phyloP scores from a whole-genome alignment of 2,113 vertebrate species.

The Halichoeres trimaculatus region DNA sequence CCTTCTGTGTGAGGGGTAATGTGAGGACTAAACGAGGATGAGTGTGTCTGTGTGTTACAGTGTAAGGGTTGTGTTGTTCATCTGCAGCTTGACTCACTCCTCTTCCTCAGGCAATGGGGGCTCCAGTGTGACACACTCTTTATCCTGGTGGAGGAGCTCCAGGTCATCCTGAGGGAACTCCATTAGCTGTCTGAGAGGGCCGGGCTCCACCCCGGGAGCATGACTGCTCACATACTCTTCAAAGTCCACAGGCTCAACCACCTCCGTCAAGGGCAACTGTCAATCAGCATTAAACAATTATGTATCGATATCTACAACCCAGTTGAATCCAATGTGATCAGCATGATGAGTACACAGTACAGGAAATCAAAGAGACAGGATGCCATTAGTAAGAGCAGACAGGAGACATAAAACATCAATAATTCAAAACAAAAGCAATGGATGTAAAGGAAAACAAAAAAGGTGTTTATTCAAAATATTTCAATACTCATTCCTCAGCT shows the following conservation, averaged over 20 bases:
- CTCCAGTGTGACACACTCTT: constrained; percentile 90
- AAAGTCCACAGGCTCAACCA: constrained; percentile 90
- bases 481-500: too few species aligned
- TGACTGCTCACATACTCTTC: constrained; percentile 89
- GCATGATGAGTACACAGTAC: constrained; percentile 5
- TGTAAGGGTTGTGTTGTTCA: constrained; percentile 11
- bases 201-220: constrained; percentile 84
- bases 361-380: neutral
- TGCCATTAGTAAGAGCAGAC: neutral
- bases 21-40: constrained; percentile 5
- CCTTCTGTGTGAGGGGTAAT: constrained; percentile 28
- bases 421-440: neutral
- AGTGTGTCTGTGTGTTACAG: constrained; percentile 25
- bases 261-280: constrained; percentile 90
- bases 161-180: constrained; percentile 91
- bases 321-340: constrained; percentile 14
- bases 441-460: neutral
- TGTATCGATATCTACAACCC: constrained; percentile 1
- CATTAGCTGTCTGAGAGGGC: constrained; percentile 86
- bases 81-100: constrained; percentile 74
- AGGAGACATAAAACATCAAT: neutral
- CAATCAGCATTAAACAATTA: constrained; percentile 39
- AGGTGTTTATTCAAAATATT: neutral
- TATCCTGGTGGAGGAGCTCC: constrained; percentile 86
- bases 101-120: constrained; percentile 87